These are phyloP conservation scores for Chrosomus eos DNA, from an alignment of 2,797 vertebrate genomes.

Conservation along the genomic window DNA sequence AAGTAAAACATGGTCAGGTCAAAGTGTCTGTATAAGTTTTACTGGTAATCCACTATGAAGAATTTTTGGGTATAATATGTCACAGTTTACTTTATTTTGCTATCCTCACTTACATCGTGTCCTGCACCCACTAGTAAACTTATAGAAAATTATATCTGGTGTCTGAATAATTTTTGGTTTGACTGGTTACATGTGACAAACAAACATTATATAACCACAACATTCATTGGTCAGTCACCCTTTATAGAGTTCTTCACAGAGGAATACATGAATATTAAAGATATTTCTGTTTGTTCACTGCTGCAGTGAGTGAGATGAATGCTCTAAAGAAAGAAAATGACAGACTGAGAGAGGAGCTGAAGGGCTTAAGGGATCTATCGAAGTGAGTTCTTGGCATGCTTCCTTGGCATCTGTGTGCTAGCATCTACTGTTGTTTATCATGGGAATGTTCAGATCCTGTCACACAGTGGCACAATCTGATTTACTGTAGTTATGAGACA, in stretches of 20 bases:
- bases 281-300: conserved; percentile 39
- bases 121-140: too few species aligned
- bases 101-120: too few species aligned
- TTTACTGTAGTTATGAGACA: not conserved
- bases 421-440: not conserved
- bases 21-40: too few species aligned
- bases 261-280: not conserved
- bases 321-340: conserved; percentile 87
- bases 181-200: too few species aligned
- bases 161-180: too few species aligned
- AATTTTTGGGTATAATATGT: too few species aligned
- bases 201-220: not conserved
- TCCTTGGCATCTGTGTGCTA: not conserved
- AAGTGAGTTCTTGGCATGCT: conserved; percentile 78
- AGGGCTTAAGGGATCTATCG: conserved; percentile 67
- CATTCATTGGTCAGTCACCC: not conserved
- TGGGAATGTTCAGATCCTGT: not conserved
- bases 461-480: not conserved
- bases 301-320: conserved; percentile 83
- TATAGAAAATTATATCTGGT: too few species aligned
- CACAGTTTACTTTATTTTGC: too few species aligned
- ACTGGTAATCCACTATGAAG: too few species aligned
- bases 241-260: not conserved
- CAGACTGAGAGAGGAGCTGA: conserved; percentile 83
- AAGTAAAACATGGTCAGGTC: too few species aligned